Conservation (phyloP, 53 echinoderm and acorn worm species). For the Luidia sarsii region DNA sequence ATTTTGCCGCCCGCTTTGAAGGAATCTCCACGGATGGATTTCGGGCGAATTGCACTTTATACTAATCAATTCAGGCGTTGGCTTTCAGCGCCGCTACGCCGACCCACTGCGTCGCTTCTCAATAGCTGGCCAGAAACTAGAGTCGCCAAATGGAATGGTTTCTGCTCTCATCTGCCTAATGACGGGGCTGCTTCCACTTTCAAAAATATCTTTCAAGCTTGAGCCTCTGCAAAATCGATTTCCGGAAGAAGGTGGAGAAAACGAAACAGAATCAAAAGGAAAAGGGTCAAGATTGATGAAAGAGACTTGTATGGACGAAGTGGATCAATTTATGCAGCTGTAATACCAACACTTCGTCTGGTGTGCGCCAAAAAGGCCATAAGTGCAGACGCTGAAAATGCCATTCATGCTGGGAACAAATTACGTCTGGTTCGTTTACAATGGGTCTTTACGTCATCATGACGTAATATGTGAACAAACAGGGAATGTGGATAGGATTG, state of each 20-base stretch:
- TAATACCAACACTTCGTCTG: neutral
- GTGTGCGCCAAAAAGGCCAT: too few relatives aligned
- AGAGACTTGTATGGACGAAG: conserved; percentile 10
- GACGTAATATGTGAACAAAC: too few relatives aligned
- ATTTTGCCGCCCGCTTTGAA: neutral
- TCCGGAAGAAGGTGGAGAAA: neutral
- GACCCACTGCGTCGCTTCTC: conserved; percentile 5
- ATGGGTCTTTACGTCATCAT: too few relatives aligned
- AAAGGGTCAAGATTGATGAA: conserved; percentile 19
- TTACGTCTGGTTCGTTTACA: too few relatives aligned
- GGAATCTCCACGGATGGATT: conserved; percentile 40
- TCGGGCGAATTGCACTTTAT: conserved; percentile 45
- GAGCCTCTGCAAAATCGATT: conserved; percentile 21
- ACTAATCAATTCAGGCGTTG: conserved; percentile 45
- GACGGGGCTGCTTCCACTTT: conserved; percentile 39
- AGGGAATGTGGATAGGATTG: too few relatives aligned
- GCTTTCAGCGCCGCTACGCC: neutral
- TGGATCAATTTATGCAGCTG: conserved; percentile 55
- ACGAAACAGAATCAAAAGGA: too few relatives aligned
- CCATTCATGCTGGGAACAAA: too few relatives aligned
- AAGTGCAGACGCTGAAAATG: too few relatives aligned
- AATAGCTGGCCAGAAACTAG: conserved; percentile 23
- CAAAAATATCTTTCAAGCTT: conserved; percentile 17
- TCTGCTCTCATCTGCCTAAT: conserved; percentile 50
- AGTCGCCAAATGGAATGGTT: conserved; percentile 42